These are phyloP conservation scores for Sesamia nonagrioides DNA, from an alignment of 1,140 invertebrate species.

Conservation along the genomic window DNA sequence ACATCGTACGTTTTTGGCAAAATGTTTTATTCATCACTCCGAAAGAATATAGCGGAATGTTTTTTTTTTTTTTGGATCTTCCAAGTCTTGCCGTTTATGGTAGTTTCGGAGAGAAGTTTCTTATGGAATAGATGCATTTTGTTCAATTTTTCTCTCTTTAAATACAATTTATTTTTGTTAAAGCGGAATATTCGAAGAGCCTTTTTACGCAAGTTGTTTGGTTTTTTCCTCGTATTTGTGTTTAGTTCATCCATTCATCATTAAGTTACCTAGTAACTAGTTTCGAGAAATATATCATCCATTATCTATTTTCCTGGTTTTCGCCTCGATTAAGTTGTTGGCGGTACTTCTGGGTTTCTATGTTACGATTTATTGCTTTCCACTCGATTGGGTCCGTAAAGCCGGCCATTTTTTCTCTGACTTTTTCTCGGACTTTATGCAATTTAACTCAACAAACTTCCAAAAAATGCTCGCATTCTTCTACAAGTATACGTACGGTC, in stretches of 20 bases:
- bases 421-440: not conserved
- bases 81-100: not conserved
- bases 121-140: not conserved
- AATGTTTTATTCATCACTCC: slow-evolving; percentile 76
- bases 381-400: not conserved
- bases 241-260: not conserved
- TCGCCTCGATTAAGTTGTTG: slow-evolving; percentile 7
- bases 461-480: slow-evolving; percentile 26
- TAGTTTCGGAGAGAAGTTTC: not conserved
- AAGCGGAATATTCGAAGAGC: no score
- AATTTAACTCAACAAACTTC: not conserved
- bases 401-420: slow-evolving; percentile 3
- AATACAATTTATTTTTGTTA: not conserved
- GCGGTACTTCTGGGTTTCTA: slow-evolving; percentile 21
- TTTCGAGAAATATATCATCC: not conserved
- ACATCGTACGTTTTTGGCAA: slow-evolving; percentile 67
- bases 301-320: slow-evolving; percentile 5
- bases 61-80: slow-evolving; percentile 21
- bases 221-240: no score
- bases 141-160: not conserved
- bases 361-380: slow-evolving; percentile 10
- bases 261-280: not conserved
- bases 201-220: no score
- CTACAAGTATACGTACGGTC: slow-evolving; percentile 2
- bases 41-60: slow-evolving; percentile 68